Conservation (phyloP, 2,888 invertebrate species). For the Celastrina argiolus region DNA sequence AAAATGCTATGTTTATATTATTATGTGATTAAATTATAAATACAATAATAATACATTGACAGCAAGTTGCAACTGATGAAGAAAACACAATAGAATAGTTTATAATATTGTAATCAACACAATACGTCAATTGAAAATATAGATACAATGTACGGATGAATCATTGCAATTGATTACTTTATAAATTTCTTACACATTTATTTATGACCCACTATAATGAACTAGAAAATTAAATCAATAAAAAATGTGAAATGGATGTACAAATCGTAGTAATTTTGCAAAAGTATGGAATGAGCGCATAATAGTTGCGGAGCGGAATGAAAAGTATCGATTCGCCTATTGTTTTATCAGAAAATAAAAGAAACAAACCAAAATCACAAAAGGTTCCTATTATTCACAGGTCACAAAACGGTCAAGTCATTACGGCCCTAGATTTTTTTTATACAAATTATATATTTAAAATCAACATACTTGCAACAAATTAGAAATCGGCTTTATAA, state of each 20-base stretch:
- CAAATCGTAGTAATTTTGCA: background rate
- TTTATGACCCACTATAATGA: background rate
- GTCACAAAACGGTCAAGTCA: slow-evolving; percentile 18
- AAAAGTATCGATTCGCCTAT: background rate
- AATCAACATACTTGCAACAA: slow-evolving; percentile 2
- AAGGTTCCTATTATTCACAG: slow-evolving; percentile 24
- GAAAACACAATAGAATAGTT: background rate
- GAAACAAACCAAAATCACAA: slow-evolving; percentile 22
- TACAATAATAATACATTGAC: background rate
- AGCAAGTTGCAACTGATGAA: too few relatives aligned
- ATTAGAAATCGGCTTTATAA: background rate
- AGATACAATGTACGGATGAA: background rate
- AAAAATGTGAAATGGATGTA: background rate
- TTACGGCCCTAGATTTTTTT: slow-evolving; percentile 3
- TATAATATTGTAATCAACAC: background rate
- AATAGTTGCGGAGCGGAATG: background rate
- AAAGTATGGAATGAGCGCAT: background rate
- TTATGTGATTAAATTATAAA: background rate
- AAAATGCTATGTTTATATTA: background rate
- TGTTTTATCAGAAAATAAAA: slow-evolving; percentile 4
- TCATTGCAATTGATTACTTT: background rate
- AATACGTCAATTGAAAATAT: background rate
- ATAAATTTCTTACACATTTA: background rate
- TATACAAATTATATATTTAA: background rate
- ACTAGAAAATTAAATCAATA: background rate